A percentile compares a stretch with the other conserved stretches of the same genome.
These are phyloP conservation scores for Dryobates pubescens DNA, from an alignment of 2,797 vertebrate genomes.

Conservation along the genomic window DNA sequence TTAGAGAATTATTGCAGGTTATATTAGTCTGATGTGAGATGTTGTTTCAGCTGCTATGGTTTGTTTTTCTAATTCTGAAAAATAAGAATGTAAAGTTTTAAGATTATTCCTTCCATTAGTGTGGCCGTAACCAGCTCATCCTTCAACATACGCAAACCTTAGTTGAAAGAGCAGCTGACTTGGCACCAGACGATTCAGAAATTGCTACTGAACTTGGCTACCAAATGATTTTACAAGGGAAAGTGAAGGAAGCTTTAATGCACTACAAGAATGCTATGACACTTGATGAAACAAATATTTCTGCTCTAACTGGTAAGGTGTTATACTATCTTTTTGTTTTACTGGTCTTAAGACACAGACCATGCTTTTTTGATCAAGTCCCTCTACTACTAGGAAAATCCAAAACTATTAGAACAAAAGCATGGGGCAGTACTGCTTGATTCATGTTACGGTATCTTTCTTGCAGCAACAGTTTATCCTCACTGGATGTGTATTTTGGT, in stretches of 20 bases:
- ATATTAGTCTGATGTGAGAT: neutral
- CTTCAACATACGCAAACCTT: constrained; percentile 89
- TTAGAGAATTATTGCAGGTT: neutral
- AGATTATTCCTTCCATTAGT: constrained; percentile 77
- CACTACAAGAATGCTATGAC: constrained; percentile 93
- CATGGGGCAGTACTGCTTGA: neutral
- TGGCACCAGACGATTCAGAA: constrained; percentile 84
- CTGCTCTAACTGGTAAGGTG: constrained; percentile 87
- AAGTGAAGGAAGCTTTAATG: constrained; percentile 88
- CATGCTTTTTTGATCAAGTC: neutral
- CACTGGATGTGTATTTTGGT: neutral
- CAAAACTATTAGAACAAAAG: neutral
- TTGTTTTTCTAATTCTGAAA: neutral
- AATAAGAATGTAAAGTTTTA: neutral
- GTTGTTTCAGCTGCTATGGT: neutral
- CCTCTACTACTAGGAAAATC: neutral
- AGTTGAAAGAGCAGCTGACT: constrained; percentile 87
- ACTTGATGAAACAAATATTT: constrained; percentile 89
- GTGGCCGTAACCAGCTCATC: constrained; percentile 89
- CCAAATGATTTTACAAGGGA: constrained; percentile 90
- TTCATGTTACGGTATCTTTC: neutral
- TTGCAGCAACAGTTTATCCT: neutral
- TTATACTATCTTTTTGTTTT: neutral
- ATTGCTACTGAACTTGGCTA: constrained; percentile 94
- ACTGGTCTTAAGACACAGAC: neutral